Base-by-base conservation (phyloP, 2,888 invertebrate species). In the Idaea straminata region DNA sequence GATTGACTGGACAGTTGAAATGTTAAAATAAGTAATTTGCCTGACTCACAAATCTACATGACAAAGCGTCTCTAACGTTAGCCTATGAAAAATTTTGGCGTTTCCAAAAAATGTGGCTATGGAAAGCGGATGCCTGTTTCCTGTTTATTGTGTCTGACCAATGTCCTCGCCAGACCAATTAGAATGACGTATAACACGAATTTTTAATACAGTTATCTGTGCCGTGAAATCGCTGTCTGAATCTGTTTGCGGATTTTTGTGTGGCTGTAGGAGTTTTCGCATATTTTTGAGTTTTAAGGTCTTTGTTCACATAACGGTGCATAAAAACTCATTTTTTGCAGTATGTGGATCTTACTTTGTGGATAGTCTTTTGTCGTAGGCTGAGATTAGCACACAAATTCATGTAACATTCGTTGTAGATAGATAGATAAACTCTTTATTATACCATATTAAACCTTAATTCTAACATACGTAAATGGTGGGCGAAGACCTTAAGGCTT, bases 1-100 rank as follows among this genome's bases (percentile, higher is more conserved):
- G 36, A 16, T 60, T 36, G 63, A 59, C 58, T 47, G 7, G 47
- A 47, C 47, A 47, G 6, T 13, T 47, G 10, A 47, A 47, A 47
- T 13, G 10, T 47, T 10, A 47, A 47, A 47, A 47, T 47, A 66
- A 59, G 64, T 69, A 65, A 59, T 66, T 68, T 70, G 72, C 71
- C 73, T 75, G 79, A 75, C 72, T 74, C 74, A 74, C 75, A 73
- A 84, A 92, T 92, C 85, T 86, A 80, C 90, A 92, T 91, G 76
- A 91, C 89, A 92, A 92, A 85, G 82, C 79, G 69, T 68, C 67
- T 58, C 75, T 79, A 87, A 86, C 85, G 81, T 81, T 79, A 81
- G 77, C 80, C 86, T 87, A 87, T 86, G 88, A 91, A 91, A 88
- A 87, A 89, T 90, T 92, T 87, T 88, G 88, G 86, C 88, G 87